Evolutionary conservation across 2,113 vertebrate genomes (phyloP).

Genomic region (Sapayoa aenigma): DNA sequence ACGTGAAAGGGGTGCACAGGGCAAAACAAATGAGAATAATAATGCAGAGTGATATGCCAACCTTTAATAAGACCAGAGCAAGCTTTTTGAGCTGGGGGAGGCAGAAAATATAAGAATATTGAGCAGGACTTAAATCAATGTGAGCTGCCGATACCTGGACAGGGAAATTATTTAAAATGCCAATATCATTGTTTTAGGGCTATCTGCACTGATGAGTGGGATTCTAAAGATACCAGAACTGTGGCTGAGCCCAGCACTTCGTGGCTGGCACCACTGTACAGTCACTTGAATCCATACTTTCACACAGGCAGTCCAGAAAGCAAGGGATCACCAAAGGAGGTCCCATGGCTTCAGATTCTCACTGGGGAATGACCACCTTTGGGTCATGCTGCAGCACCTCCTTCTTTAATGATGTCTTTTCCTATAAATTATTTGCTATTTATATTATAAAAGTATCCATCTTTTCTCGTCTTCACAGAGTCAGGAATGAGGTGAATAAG

Average conservation of each 20-base stretch:
- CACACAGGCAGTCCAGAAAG: background rate
- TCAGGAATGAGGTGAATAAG: background rate
- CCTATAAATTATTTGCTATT: background rate
- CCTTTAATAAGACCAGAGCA: background rate
- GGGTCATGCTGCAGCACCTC: background rate
- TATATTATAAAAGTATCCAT: background rate
- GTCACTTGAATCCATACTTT: background rate
- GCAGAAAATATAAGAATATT: background rate
- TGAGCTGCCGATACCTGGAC: background rate
- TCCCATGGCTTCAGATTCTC: background rate
- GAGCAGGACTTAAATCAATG: background rate
- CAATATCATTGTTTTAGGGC: background rate
- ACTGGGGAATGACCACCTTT: background rate
- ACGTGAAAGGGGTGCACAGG: background rate
- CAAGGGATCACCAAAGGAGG: background rate
- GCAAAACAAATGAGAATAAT: background rate
- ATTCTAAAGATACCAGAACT: background rate
- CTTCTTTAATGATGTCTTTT: background rate
- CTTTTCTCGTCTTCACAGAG: background rate
- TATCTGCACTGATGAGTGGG: background rate
- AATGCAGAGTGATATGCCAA: background rate
- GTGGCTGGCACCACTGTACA: background rate
- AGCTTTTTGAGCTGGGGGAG: background rate
- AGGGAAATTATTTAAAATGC: background rate
- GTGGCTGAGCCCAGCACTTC: background rate